These are phyloP conservation scores for Aphis gossypii DNA, from an alignment of 1,140 invertebrate species.

Conservation along the genomic window DNA sequence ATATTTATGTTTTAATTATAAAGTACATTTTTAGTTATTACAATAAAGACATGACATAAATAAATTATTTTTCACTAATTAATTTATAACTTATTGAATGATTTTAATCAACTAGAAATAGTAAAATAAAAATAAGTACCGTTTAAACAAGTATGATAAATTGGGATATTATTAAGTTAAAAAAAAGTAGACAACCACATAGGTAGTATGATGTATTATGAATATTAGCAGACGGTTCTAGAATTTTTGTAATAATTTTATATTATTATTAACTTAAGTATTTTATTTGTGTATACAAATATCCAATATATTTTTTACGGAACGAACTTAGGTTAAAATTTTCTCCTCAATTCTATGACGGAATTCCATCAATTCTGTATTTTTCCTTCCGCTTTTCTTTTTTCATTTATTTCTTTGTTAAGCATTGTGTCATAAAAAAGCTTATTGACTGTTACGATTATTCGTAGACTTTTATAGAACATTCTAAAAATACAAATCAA, in stretches of 20 bases:
- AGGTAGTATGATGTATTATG: background rate
- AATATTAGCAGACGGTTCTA: background rate
- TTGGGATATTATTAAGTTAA: background rate
- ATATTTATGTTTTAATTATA: background rate
- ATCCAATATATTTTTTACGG: background rate
- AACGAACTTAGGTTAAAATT: background rate
- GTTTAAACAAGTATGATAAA: background rate
- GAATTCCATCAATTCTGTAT: background rate
- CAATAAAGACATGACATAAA: background rate
- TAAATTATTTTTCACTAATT: background rate
- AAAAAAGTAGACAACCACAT: background rate
- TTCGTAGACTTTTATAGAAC: constrained; percentile 42
- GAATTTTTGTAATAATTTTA: background rate
- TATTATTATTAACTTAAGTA: background rate
- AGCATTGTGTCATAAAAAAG: background rate
- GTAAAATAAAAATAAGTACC: background rate
- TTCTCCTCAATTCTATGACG: background rate
- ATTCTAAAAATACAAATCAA: constrained; percentile 44
- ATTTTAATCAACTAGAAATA: background rate
- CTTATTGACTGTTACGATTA: constrained; percentile 28
- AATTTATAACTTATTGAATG: background rate
- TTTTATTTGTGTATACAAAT: background rate
- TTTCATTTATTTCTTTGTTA: too few species aligned
- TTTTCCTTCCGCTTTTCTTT: background rate
- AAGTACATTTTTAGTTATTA: background rate